Evolutionary conservation across 2,888 invertebrate genomes (phyloP), one percentile per base, ranked within the genome.

Genomic region (Globia sparganii): DNA sequence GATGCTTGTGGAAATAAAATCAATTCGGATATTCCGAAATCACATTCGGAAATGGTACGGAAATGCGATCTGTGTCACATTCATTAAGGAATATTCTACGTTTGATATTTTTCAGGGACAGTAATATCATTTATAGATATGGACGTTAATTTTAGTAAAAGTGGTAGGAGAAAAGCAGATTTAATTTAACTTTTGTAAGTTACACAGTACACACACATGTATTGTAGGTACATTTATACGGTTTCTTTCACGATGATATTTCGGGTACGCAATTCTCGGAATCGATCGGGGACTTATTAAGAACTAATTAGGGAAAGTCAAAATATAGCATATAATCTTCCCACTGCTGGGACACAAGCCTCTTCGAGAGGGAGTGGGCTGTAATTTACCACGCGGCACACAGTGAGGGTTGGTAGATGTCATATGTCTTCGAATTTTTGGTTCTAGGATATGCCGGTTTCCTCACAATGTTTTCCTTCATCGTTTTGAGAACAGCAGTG

Each of bases 41-140:
- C 68, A 49, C 68, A 77, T 85, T 85, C 58, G 71, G 61, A 76
- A 73, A 83, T 74, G 43, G 21, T 31, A 65, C 67, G 56, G 59
- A 34, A 74, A 81, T 65, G n/a, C 46, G 56, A 77, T 81, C 64
- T 53, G 65, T 46, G 61, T 72, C 71, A 77, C 62, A 46, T 72
- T 80, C 85, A 83, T 83, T 81, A 83, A 18, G 53, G 61, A 67
- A 83, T 77, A 72, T 81, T 68, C 67, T 46, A n/a, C 72, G 61
- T 74, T 76, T 53, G 49, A 71, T 77, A 73, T 76, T 83, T 75
- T 65, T 74, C 61, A 49, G 21, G 31, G 15, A 31, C 9, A 28
- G 15, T 28, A 37, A 62, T 71, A 62, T 25, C n/a, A 64, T 77
- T 69, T 59, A 18, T 25, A 8, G 5, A 61, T 59, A 31, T 69